Evolutionary conservation across 2,888 invertebrate genomes (phyloP), one percentile per base, ranked within the genome.

Genomic region (Galerucella calmariensis): DNA sequence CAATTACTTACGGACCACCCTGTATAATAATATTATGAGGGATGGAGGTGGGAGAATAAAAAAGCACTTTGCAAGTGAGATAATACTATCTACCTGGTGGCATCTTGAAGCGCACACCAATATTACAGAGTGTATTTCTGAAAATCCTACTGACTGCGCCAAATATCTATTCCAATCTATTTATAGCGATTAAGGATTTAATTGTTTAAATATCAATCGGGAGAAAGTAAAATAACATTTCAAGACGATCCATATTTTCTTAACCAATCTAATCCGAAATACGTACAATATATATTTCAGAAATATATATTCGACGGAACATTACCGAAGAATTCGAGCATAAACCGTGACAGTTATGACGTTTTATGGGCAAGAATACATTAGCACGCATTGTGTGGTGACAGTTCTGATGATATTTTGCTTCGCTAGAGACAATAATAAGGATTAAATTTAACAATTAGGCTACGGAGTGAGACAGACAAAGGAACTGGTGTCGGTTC

Each of bases 371-470:
- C 76, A 77, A 80, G 81, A 81, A 83, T 83, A 82, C 81, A 82
- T 83, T 83, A 80, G 69, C 67, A 79, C 78, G 82, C 83, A 85
- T 85, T 85, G 85, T 85, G 81, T 80, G 83, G 82, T 85, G 86
- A 86, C 86, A 84, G 83, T 81, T 81, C 75, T 82, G 84, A 84
- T 84, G 85, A 83, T 85, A 84, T 84, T 85, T 85, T 84, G 84
- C 82, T 83, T 83, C 82, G 78, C 83, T 81, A 81, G 83, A 85
- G 86, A 87, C 86, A 86, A 87, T 86, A 86, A 87, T 85, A 83
- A 84, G 86, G 86, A 86, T 87, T 86, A 87, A 85, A 86, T 85
- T 83, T 84, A 85, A 84, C 86, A 86, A 86, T 86, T 87, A 87
- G 86, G 85, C 83, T 80, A 77, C 79, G 81, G 79, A 81, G 78